phyloP scores from a whole-genome alignment of 2,797 vertebrate genomes.

The Chloroceryle inda region DNA sequence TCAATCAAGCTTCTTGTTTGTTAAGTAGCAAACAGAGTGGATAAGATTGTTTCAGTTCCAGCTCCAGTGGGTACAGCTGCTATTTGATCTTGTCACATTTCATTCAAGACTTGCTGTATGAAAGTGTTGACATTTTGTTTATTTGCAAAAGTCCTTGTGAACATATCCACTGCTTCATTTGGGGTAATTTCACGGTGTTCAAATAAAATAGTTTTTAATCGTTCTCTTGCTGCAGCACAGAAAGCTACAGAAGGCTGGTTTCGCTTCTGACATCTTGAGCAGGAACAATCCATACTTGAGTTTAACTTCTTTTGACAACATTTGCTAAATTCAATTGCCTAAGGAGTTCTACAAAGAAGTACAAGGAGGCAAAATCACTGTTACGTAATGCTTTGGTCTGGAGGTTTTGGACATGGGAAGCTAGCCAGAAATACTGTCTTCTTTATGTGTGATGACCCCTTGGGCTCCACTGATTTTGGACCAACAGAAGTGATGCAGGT shows the following conservation, averaged over 20 bases:
- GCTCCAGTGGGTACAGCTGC: neutral
- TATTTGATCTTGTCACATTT: neutral
- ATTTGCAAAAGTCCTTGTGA: constrained; percentile 1
- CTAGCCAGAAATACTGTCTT: neutral
- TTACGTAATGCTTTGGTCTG: neutral
- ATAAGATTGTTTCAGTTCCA: constrained; percentile 3
- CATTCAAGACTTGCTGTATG: neutral
- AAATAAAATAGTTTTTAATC: neutral
- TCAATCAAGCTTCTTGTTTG: neutral
- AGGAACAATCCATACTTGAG: neutral
- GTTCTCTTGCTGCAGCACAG: neutral
- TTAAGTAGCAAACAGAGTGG: neutral
- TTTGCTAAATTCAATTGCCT: neutral
- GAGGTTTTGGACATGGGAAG: neutral
- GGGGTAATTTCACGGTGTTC: neutral
- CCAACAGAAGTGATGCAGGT: neutral
- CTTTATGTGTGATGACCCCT: neutral
- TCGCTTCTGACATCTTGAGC: neutral
- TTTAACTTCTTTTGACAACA: neutral
- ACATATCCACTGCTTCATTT: neutral
- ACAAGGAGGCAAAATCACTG: neutral
- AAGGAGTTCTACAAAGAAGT: neutral
- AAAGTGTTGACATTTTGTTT: neutral
- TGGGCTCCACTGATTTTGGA: neutral
- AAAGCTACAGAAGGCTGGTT: neutral